Evolutionary conservation across 2,888 invertebrate species (phyloP).

Genomic region (Heliconius hortense): DNA sequence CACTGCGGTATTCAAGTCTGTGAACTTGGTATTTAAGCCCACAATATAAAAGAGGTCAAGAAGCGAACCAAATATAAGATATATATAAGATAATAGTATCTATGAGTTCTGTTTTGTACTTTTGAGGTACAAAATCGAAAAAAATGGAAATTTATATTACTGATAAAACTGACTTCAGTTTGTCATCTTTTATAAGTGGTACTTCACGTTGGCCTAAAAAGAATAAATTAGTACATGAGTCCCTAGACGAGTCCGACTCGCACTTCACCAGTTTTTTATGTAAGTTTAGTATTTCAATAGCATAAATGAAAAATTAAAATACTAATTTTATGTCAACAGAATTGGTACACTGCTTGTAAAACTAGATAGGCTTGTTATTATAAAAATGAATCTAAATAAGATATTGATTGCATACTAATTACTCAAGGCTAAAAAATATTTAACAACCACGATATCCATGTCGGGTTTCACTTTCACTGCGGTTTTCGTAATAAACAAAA

Average conservation of each 20-base stretch:
- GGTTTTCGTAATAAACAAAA: slow-evolving; percentile 34
- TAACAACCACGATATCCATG: slow-evolving; percentile 33
- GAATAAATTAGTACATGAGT: too few species aligned
- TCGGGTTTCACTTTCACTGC: slow-evolving; percentile 36
- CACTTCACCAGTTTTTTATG: background rate
- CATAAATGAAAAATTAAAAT: background rate
- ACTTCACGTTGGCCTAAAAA: too few species aligned
- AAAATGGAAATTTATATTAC: too few species aligned
- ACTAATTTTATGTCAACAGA: background rate
- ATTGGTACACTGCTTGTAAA: background rate
- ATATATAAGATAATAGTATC: too few species aligned
- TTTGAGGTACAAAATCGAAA: too few species aligned
- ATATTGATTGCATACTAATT: slow-evolving; percentile 32
- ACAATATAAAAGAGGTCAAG: too few species aligned
- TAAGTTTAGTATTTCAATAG: background rate
- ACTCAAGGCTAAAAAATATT: slow-evolving; percentile 37
- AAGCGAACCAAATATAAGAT: too few species aligned
- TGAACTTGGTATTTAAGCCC: too few species aligned
- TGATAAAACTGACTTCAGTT: too few species aligned
- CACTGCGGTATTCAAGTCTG: too few species aligned
- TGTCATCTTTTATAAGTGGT: background rate
- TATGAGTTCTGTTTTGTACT: too few species aligned
- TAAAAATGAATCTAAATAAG: slow-evolving; percentile 20
- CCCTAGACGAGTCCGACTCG: too few species aligned
- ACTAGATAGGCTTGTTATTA: slow-evolving; percentile 12